Evolutionary conservation across 2,797 vertebrate species (phyloP).

Genomic region (Sphenopsis melanotis): DNA sequence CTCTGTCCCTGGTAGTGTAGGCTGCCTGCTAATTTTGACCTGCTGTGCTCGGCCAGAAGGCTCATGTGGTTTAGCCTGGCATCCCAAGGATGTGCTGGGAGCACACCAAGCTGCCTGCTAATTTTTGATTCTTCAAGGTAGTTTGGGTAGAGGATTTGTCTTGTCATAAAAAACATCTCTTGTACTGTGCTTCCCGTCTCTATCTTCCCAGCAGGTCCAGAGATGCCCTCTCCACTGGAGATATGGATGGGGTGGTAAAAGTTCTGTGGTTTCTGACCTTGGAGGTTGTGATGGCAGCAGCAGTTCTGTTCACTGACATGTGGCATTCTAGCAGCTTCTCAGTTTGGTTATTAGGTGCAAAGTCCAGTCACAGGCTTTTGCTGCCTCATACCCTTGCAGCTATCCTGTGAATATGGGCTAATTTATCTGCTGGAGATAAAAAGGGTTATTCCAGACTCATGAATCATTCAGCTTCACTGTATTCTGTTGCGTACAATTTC

Average conservation of each 20-base stretch:
- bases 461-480: neutral
- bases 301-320: neutral
- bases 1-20: neutral
- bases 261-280: neutral
- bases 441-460: neutral
- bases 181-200: neutral
- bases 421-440: neutral
- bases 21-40: neutral
- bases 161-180: neutral
- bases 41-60: neutral
- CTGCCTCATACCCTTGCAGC: neutral
- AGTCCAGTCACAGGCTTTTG: neutral
- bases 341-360: neutral
- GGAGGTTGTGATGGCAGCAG: neutral
- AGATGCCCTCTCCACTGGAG: neutral
- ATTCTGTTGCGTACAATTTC: neutral
- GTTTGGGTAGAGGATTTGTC: neutral
- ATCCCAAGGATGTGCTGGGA: neutral
- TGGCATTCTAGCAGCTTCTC: neutral
- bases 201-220: neutral
- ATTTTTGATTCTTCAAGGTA: neutral
- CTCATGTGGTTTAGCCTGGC: neutral
- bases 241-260: neutral
- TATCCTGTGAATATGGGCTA: neutral
- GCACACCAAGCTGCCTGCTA: neutral